These are phyloP conservation scores for Physocephala rufipes DNA, from an alignment of 2,888 invertebrate genomes.

Conservation along the genomic window DNA sequence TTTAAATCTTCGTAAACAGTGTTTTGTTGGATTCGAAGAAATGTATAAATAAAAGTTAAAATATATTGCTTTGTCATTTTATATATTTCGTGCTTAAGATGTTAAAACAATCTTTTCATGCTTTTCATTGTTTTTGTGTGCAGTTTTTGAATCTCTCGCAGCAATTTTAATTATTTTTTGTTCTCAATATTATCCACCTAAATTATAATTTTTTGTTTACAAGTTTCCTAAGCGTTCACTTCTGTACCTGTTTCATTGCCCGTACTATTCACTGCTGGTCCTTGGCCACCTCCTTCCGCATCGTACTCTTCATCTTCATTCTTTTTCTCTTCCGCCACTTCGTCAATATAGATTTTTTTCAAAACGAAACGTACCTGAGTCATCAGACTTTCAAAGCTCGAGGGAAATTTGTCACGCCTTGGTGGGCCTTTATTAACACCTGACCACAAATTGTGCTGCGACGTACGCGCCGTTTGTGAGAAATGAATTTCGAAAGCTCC, in stretches of 20 bases:
- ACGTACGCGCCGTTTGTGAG: constrained; percentile 60
- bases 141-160: background rate
- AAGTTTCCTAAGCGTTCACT: background rate
- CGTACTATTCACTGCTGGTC: background rate
- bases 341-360: constrained; percentile 59
- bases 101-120: background rate
- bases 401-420: constrained; percentile 60
- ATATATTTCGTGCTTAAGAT: background rate
- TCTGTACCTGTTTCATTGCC: background rate
- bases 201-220: background rate
- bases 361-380: constrained; percentile 54
- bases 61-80: background rate
- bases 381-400: constrained; percentile 49
- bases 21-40: background rate
- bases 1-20: no score
- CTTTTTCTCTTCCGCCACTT: constrained; percentile 39
- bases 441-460: constrained; percentile 52
- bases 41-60: no score
- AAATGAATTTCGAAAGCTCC: constrained; percentile 61
- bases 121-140: background rate
- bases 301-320: constrained; percentile 44
- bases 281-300: background rate
- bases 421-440: constrained; percentile 60
- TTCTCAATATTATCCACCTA: background rate
- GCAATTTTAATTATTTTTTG: background rate